Base-by-base conservation (phyloP, 2,888 invertebrate species). In the Calameuta pallipes region DNA sequence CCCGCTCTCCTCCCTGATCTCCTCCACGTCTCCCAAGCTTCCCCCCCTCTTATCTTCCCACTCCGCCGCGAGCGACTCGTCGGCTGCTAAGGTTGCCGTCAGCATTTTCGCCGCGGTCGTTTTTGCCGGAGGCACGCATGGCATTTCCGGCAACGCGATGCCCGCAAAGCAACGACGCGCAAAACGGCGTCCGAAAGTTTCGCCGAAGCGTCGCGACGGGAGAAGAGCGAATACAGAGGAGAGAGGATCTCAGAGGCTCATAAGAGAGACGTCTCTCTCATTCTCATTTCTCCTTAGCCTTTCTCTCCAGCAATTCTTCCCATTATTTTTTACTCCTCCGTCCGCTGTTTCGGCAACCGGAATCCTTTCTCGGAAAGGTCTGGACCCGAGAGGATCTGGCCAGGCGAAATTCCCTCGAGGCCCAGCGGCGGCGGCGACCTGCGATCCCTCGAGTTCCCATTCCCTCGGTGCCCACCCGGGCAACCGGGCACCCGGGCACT, bases 131-230 rank as follows among this genome's bases (percentile, higher is more conserved):
- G 71, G 71, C 71, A 31, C 71, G 89, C 88, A 82, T 83, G 89
- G 90, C 84, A 89, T 90, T 90, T 90, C 90, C 89, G 90, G 88
- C 88, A 90, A 89, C 80, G 87, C 85, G 84, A 87, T 84, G 84
- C 84, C 82, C 83, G 31, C 71, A 0, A 71, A 30, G 36, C 36
- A 36, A 3, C 71, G 71, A 71, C 71, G 71, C 71, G 71, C 71
- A 34, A 34, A 71, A 71, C 71, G 71, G 13, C 34, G 13, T 71
- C 34, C 71, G 71, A 34, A 31, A 31, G 71, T 71, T 71, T 15
- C 56, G 56, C 9, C 56, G 23, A 23, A 23, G 23, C 56, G 56
- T 56, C 56, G 56, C 56, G 56, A 56, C 56, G 56, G 9, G 56
- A 23, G 23, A 6, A 41, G 41, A 15, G 36, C 36, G 36, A 36